Conservation (phyloP, 2,888 invertebrate genomes). For the Theretra japonica region DNA sequence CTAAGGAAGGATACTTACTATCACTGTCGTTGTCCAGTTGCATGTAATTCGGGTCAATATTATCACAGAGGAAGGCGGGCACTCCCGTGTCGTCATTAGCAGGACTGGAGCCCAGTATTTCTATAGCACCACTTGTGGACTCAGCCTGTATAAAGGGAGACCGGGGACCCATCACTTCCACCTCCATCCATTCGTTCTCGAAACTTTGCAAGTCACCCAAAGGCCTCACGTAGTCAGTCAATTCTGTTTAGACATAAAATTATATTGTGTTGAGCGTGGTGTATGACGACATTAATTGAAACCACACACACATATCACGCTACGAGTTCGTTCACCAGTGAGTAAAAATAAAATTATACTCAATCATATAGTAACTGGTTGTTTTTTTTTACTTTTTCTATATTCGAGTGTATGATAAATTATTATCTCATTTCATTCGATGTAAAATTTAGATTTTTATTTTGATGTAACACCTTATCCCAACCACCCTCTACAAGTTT, state of each 20-base stretch:
- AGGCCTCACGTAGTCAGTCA: slow-evolving; percentile 86
- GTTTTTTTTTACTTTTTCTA: too few species aligned
- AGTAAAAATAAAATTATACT: too few species aligned
- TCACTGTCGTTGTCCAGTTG: slow-evolving; percentile 81
- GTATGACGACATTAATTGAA: too few species aligned
- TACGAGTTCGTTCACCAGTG: too few species aligned
- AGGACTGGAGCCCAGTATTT: slow-evolving; percentile 64
- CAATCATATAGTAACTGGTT: too few species aligned
- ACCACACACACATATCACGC: too few species aligned
- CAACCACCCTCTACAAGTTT: too few species aligned
- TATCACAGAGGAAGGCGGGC: slow-evolving; percentile 85
- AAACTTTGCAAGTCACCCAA: slow-evolving; percentile 91
- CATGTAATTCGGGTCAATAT: slow-evolving; percentile 84
- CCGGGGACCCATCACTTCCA: slow-evolving; percentile 88
- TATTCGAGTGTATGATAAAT: too few species aligned
- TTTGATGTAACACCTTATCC: too few species aligned
- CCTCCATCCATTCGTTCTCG: slow-evolving; percentile 96
- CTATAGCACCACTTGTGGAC: slow-evolving; percentile 59
- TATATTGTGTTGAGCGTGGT: background rate
- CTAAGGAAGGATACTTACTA: slow-evolving; percentile 55
- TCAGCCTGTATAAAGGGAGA: slow-evolving; percentile 71
- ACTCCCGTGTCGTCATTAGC: slow-evolving; percentile 75
- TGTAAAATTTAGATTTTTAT: too few species aligned
- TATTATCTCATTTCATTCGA: too few species aligned
- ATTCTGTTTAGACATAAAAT: slow-evolving; percentile 49